Evolutionary conservation across 2,113 vertebrate species (phyloP), one percentile per base, ranked within the genome.

Genomic region (Mus pahari): DNA sequence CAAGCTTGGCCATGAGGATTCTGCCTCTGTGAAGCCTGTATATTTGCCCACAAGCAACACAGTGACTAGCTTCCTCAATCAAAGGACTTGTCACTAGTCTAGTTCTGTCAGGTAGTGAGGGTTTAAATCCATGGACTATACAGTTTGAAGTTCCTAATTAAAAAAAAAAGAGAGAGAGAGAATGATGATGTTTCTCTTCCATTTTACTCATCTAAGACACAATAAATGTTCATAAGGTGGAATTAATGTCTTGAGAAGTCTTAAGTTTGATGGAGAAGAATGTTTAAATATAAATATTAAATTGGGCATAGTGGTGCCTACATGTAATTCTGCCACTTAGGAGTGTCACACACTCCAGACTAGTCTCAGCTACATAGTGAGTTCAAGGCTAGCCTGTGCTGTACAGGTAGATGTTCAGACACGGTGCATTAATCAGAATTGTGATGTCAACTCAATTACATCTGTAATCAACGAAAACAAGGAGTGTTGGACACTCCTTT

Each of bases 151-250:
- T 39, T 60, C 2, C 20, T 36, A 66, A 78, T 14, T 66, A 39
- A 17, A 1, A 53, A 90, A n/a, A n/a, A n/a, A n/a, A n/a, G n/a
- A n/a, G n/a, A n/a, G n/a, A n/a, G n/a, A 50, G 3, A n/a, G 13
- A 42, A 74, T 68, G 31, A 5, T 45, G 45, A 62, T 64, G 6
- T 60, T 74, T 73, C 26, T 45, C 53, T 12, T 6, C 10, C 6
- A 74, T 60, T 50, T 73, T 22, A n/a, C 26, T 28, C 92, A 74
- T 45, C 24, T 55, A 95, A 96, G 96, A 92, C 93, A 97, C 75
- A 97, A 75, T 70, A 89, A 58, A 26, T 68, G 79, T 1, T 97
- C 77, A 92, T 13, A 11, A 71, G 90, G 3, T 7, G 11, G 17
- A 77, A 8, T 79, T 55, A 93, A 48, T 0, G 0, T 87, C 94